Base-by-base conservation (phyloP, 2,888 invertebrate genomes). In the Amorpha juglandis region DNA sequence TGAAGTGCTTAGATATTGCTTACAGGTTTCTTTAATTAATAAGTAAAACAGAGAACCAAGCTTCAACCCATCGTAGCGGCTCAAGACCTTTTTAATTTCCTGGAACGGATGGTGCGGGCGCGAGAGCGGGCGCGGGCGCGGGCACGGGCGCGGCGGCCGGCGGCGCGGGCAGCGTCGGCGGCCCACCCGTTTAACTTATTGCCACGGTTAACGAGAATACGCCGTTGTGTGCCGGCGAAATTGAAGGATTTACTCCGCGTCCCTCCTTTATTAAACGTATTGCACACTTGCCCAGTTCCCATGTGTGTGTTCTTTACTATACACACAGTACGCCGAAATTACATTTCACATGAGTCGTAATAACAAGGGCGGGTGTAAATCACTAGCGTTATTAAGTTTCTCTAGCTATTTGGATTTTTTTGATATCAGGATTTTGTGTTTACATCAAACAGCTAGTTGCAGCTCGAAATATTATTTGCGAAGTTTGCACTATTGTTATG, bases 261-360 rank as follows among this genome's bases (percentile, higher is more conserved):
- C 92, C 92, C 92, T 92, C 92, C 92, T 93, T 92, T 93, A 93
- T 93, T 93, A 93, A 93, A 91, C 91, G 89, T 90, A 92, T 88
- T 91, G 92, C 92, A 92, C 91, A 90, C 92, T 85, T 77, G 71
- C 75, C 74, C 73, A 69, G 70, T 67, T 63, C 68, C 71, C 76
- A 68, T 82, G 85, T 89, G 88, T 89, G 89, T 76, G 88, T 88
- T 71, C 68, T 67, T 69, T 73, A 76, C 76, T 80, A 79, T 85
- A 88, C 87, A 88, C 87, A 87, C 87, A 87, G 87, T 87, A 87
- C 86, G 87, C 90, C 91, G 89, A 92, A 92, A 93, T 92, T 92
- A 92, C 92, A 91, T 92, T 92, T 93, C 92, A 90, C 92, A 90
- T 92, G 92, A 93, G 91, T 92, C 90, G 93, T 93, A 93, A 93